Evolutionary conservation across 1,140 invertebrate genomes (phyloP).

Genomic region (Bradynema listronoti): DNA sequence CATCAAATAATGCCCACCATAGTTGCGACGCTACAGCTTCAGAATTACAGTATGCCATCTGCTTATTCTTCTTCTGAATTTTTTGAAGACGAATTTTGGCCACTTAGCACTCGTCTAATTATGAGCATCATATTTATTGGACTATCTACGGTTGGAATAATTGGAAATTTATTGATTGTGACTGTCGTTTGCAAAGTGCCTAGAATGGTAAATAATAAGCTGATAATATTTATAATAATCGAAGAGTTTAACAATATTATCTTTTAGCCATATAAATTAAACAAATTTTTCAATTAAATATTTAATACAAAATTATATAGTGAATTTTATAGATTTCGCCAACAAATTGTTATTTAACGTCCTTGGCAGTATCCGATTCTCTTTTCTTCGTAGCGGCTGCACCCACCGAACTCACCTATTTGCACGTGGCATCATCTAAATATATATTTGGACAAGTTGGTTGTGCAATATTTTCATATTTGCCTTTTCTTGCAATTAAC

Average conservation of each 20-base stretch:
- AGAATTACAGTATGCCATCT: too few species aligned
- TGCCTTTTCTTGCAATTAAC: conserved; percentile 66
- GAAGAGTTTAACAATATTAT: too few species aligned
- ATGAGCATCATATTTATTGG: conserved; percentile 6
- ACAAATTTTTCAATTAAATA: conserved; percentile 3
- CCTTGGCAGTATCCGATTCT: conserved; percentile 65
- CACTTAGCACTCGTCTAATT: not conserved
- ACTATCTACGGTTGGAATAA: conserved; percentile 1
- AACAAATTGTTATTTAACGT: conserved; percentile 66
- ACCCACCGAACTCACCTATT: conserved; percentile 64
- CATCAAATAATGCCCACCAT: too few species aligned
- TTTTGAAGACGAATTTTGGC: conserved; percentile 14
- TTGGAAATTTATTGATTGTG: conserved; percentile 57
- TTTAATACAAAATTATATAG: conserved; percentile 46
- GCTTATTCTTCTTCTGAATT: too few species aligned
- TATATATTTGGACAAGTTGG: conserved; percentile 65
- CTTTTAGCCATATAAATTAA: too few species aligned
- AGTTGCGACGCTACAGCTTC: too few species aligned
- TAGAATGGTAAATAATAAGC: too few species aligned
- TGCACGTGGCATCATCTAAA: conserved; percentile 63
- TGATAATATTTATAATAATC: too few species aligned
- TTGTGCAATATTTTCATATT: conserved; percentile 66
- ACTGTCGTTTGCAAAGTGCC: conserved; percentile 50
- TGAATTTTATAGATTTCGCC: conserved; percentile 64
- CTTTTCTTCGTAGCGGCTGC: conserved; percentile 64